phyloP scores from a whole-genome alignment of 2,797 vertebrate species.

The Botia almorhae region DNA sequence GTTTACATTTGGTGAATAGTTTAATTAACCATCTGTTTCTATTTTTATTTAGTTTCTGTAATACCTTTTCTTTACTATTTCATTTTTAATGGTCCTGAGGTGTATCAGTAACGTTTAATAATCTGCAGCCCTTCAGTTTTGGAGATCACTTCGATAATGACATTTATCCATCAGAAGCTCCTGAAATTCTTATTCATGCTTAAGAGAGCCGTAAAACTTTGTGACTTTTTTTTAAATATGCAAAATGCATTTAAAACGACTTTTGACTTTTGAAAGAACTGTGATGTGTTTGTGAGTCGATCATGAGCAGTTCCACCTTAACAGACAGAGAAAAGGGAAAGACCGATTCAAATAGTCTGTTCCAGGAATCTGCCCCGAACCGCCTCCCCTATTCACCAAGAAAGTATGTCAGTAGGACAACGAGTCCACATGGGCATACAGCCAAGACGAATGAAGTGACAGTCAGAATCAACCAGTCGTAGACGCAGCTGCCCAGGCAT shows the following conservation, averaged over 20 bases:
- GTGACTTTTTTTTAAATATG: no score
- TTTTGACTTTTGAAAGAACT: no score
- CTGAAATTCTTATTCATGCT: neutral
- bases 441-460: conserved; percentile 53
- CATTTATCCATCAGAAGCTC: neutral
- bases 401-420: conserved; percentile 89
- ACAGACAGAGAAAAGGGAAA: conserved; percentile 64
- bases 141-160: neutral
- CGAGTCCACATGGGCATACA: conserved; percentile 76
- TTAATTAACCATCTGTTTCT: neutral
- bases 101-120: no score
- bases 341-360: conserved; percentile 46
- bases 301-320: conserved; percentile 74
- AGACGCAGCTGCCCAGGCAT: conserved; percentile 2
- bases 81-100: no score
- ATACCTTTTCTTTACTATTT: no score
- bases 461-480: conserved; percentile 66
- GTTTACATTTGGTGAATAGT: neutral
- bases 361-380: conserved; percentile 62
- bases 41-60: neutral
- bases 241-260: no score
- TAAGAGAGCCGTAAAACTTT: neutral
- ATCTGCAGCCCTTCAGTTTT: no score
- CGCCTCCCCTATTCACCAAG: conserved; percentile 69
- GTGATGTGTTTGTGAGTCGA: no score